Evolutionary conservation across 2,888 invertebrate species (phyloP), one percentile per base, ranked within the genome.

Genomic region (Anorthoa munda): DNA sequence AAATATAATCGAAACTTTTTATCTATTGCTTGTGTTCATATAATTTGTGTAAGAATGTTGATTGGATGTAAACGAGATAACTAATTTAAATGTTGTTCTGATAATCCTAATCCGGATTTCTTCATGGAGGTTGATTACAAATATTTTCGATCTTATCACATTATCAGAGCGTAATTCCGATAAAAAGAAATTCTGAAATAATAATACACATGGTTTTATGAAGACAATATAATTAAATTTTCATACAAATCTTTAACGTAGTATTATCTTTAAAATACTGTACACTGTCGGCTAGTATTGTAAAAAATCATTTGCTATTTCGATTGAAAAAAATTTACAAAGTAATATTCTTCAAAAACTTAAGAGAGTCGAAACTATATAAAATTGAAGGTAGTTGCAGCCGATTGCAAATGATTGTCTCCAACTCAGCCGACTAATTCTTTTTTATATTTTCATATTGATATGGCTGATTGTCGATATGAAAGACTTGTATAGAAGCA

Each of bases 181-280:
- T 76, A 83, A 53, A 66, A 26, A 31, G 58, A 72, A 50, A 75
- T 77, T 73, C 76, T 66, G 72, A 89, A 91, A 92, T 91, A 92
- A 93, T 88, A 92, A 92, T 79, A 92, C 93, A 91, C 89, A 73
- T 88, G 75, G 88, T 91, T 94, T 95, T 96, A 96, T 94, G 96
- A 96, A 96, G 96, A 96, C 96, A 95, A 96, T 96, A 97, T 97
- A 97, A 96, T 97, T 96, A 95, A 97, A 97, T 97, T 97, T 97
- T 97, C 97, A 97, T 97, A 97, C 97, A 97, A 97, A 97, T 97
- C 95, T 97, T 97, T 97, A 97, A 97, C 97, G 97, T 96, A 95
- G 92, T 97, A 97, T 97, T 95, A 97, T 96, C 97, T 96, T 97
- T 97, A 97, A 97, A 98, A 97, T 97, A 97, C 97, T 98, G 97